Evolutionary conservation across 2,797 vertebrate species (phyloP).

Genomic region (Propithecus perrieri): DNA sequence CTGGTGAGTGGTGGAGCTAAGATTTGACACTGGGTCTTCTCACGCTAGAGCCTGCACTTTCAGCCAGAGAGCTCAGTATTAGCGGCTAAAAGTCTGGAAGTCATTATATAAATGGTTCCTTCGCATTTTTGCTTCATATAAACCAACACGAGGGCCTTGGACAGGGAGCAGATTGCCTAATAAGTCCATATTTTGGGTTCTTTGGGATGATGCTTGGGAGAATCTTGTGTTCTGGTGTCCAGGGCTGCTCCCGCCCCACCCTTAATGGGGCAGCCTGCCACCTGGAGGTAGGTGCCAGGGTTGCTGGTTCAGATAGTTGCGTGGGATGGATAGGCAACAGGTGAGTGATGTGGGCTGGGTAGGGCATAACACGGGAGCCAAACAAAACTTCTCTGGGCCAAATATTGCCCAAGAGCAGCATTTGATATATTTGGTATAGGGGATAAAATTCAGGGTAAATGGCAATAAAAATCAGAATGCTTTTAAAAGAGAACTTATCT

Average conservation of each 20-base stretch:
- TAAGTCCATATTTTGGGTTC: background rate
- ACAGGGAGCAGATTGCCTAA: background rate
- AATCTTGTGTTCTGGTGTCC: background rate
- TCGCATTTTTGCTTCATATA: background rate
- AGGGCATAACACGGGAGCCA: background rate
- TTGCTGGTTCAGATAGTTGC: background rate
- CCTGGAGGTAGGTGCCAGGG: accelerated
- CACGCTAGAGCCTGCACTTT: background rate
- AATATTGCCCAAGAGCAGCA: background rate
- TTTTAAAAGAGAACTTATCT: constrained; percentile 59
- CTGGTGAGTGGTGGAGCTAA: background rate
- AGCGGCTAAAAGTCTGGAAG: background rate
- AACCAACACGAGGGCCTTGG: accelerated
- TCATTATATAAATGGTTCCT: background rate
- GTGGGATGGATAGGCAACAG: background rate
- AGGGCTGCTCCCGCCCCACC: too few species aligned
- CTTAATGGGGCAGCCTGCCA: background rate
- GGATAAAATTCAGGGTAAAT: constrained; percentile 58
- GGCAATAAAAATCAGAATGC: constrained; percentile 54
- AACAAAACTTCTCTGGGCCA: constrained; percentile 25
- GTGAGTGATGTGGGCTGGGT: background rate
- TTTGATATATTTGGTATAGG: background rate
- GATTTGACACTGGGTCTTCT: background rate
- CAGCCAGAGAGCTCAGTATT: background rate
- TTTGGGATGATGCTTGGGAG: background rate